Conservation (phyloP, 1,140 invertebrate genomes). For the Lethocerus indicus region DNA sequence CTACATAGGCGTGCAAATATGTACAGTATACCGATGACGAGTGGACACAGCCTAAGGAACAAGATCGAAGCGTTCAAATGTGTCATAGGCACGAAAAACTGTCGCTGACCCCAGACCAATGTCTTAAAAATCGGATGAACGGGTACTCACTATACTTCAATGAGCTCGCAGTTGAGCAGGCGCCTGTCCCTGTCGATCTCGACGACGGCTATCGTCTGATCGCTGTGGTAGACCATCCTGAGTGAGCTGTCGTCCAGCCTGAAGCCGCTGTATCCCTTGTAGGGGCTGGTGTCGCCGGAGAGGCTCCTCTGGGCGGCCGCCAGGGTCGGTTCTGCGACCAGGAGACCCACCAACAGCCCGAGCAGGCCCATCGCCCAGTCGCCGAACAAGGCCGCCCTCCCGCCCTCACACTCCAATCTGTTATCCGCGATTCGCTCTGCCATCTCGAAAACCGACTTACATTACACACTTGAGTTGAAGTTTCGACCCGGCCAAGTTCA, state of each 20-base stretch:
- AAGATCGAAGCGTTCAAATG: no score
- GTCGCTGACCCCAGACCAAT: background rate
- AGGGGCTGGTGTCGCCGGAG: background rate
- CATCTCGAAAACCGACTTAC: no score
- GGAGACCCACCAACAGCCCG: background rate
- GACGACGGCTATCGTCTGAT: conserved; percentile 62
- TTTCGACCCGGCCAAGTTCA: no score
- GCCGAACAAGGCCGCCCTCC: background rate
- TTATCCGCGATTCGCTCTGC: no score
- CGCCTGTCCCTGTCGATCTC: conserved; percentile 42
- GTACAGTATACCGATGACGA: no score
- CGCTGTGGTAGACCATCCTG: conserved; percentile 54
- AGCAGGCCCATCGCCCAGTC: background rate
- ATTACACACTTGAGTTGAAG: no score
- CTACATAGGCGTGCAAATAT: no score
- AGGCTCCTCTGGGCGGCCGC: background rate
- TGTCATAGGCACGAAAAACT: no score
- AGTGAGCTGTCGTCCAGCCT: conserved; percentile 39
- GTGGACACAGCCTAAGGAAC: no score
- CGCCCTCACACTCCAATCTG: no score
- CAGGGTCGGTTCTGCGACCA: background rate
- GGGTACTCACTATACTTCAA: conserved; percentile 62
- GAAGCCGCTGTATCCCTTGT: conserved; percentile 37
- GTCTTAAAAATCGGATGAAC: no score
- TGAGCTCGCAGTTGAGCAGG: conserved; percentile 57